These are phyloP conservation scores for Sparus aurata DNA, from an alignment of 2,797 vertebrate genomes.

Conservation along the genomic window DNA sequence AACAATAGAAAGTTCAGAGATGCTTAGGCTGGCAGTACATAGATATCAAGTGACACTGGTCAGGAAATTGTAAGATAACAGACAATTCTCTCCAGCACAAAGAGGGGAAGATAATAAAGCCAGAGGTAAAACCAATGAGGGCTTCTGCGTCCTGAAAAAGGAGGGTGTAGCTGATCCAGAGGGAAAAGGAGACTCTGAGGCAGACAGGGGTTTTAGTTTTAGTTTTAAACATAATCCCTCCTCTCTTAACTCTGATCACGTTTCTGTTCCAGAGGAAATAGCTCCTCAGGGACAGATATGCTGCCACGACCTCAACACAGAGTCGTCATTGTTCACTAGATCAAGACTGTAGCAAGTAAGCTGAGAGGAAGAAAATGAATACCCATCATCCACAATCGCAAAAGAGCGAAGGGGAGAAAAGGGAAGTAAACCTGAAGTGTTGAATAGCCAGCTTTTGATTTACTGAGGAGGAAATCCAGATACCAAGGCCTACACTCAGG, in stretches of 20 bases:
- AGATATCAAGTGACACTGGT: background rate
- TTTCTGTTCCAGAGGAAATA: constrained; percentile 52
- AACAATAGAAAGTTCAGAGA: constrained; percentile 17
- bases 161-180: constrained; percentile 7
- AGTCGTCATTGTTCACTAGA: constrained; percentile 52
- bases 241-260: constrained; percentile 26
- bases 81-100: constrained; percentile 25
- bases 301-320: constrained; percentile 40
- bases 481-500: background rate
- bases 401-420: constrained; percentile 3
- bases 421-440: background rate
- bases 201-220: constrained; percentile 37
- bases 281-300: constrained; percentile 46
- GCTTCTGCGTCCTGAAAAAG: background rate
- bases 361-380: constrained; percentile 7
- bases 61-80: constrained; percentile 35
- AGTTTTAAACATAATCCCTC: constrained; percentile 55
- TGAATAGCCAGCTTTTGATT: background rate
- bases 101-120: constrained; percentile 13
- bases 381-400: background rate
- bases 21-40: background rate
- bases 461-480: background rate
- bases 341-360: constrained; percentile 18
- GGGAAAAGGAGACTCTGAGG: constrained; percentile 5
- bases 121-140: background rate